These are phyloP conservation scores for Callimorpha dominula DNA, from an alignment of 2,888 invertebrate genomes.

Conservation along the genomic window DNA sequence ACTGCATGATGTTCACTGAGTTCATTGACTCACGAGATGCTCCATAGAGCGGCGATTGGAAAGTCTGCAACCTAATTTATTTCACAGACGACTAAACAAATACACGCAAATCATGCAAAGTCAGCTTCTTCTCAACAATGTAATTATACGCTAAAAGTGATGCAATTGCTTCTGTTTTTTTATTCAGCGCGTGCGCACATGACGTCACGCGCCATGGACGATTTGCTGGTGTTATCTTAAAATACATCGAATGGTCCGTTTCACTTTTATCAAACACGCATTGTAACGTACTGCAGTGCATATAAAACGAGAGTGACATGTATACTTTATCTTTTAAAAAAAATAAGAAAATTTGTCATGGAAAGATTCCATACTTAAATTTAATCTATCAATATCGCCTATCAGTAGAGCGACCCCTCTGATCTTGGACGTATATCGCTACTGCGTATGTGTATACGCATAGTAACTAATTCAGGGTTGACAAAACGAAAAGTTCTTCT, in stretches of 20 bases:
- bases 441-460: not conserved
- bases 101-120: slow-evolving; percentile 14
- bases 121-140: slow-evolving; percentile 4
- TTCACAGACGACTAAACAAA: slow-evolving; percentile 14
- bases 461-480: not conserved
- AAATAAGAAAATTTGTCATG: too few species aligned
- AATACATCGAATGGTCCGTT: slow-evolving; percentile 52
- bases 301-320: not conserved
- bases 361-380: not conserved
- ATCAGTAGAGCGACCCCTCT: not conserved
- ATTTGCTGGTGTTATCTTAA: slow-evolving; percentile 35
- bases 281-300: slow-evolving; percentile 21
- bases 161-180: slow-evolving; percentile 41
- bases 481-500: not conserved
- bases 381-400: not conserved
- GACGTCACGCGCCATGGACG: slow-evolving; percentile 46
- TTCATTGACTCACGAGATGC: not conserved
- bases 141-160: slow-evolving; percentile 30
- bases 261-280: slow-evolving; percentile 54
- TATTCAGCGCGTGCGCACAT: slow-evolving; percentile 43
- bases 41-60: not conserved
- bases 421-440: not conserved
- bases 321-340: too few species aligned
- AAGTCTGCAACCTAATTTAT: slow-evolving; percentile 6
- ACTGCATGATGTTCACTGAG: not conserved